Evolutionary conservation across 2,888 invertebrate genomes (phyloP).

Genomic region (Dascillus cervinus): DNA sequence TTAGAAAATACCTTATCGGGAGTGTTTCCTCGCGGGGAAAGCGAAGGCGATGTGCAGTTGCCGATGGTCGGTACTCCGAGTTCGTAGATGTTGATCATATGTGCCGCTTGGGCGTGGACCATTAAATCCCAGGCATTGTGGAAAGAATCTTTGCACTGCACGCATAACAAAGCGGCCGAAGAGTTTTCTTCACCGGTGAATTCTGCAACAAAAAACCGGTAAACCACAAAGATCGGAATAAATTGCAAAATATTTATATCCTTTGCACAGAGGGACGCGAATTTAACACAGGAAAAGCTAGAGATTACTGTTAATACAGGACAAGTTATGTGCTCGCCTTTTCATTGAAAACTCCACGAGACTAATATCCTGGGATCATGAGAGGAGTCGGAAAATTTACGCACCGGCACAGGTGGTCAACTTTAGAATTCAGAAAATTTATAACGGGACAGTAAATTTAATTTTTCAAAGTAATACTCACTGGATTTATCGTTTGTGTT

Average conservation of each 20-base stretch:
- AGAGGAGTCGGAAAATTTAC: conserved; percentile 27
- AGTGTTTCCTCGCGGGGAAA: conserved; percentile 35
- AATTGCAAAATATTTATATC: conserved; percentile 12
- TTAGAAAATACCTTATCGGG: conserved; percentile 35
- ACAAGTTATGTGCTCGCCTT: conserved; percentile 20
- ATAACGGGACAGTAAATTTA: not conserved
- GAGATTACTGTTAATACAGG: conserved; percentile 23
- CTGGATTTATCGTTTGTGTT: conserved; percentile 38
- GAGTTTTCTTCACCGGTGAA: conserved; percentile 32
- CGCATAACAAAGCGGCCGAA: conserved; percentile 51
- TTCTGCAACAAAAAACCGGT: conserved; percentile 30
- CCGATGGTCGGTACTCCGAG: conserved; percentile 43
- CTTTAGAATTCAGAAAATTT: conserved; percentile 4
- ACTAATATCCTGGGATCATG: conserved; percentile 27
- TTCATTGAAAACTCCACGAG: conserved; percentile 25
- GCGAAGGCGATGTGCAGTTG: conserved; percentile 32
- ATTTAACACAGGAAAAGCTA: conserved; percentile 21
- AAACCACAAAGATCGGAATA: too few relatives aligned
- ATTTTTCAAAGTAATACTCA: conserved; percentile 32
- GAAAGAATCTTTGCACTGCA: conserved; percentile 59
- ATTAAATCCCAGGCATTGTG: conserved; percentile 60
- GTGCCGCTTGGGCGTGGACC: conserved; percentile 61
- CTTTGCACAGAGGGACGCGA: conserved; percentile 12
- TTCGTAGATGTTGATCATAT: conserved; percentile 61
- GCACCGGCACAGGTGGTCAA: conserved; percentile 29